Base-by-base conservation (phyloP, 2,888 invertebrate species). In the Salticus scenicus region DNA sequence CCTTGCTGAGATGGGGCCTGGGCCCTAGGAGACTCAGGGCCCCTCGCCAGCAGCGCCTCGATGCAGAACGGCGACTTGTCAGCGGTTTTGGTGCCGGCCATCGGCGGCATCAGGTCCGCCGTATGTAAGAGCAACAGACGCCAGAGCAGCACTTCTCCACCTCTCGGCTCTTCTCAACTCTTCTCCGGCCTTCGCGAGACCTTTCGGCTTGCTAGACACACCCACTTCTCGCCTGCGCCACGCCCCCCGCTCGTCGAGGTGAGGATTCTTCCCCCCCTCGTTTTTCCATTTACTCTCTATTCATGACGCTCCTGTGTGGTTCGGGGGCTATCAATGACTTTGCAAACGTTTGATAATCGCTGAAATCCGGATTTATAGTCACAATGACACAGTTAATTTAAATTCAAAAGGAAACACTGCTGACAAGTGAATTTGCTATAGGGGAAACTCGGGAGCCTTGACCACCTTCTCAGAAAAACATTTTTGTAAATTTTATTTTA, bases 21-120 rank as follows among this genome's bases (percentile, higher is more conserved):
- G 70, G 63, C 78, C 42, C 73, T 64, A 30, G 63, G 75, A 51
- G 79, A 75, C 66, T 57, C 57, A 24, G 73, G 69, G 42, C 85
- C 78, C n/a, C 88, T 69, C 20, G 88, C 88, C 33, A 88, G 73
- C 51, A 88, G 77, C 37, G 88, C 88, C 28, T 88, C 88, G 81
- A 88, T 88, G 73, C 88, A 88, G 79, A 88, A 88, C 75, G 87
- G 47, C 51, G 72, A 63, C 70, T 76, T 69, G 33, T 31, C 75
- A 77, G 79, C 86, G 82, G 86, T 72, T 83, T 78, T 79, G 66
- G 83, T 76, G 75, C 78, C 74, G 83, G 86, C 86, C 86, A 86
- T 86, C 69, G 86, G 86, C 86, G 86, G 86, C 86, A 86, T 86
- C 42, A 42, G 73, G 41, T 24, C 31, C 28, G 73, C 76, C 72